Evolutionary conservation across 2,113 vertebrate species (phyloP).

Genomic region (Phrynocephalus versicolor): DNA sequence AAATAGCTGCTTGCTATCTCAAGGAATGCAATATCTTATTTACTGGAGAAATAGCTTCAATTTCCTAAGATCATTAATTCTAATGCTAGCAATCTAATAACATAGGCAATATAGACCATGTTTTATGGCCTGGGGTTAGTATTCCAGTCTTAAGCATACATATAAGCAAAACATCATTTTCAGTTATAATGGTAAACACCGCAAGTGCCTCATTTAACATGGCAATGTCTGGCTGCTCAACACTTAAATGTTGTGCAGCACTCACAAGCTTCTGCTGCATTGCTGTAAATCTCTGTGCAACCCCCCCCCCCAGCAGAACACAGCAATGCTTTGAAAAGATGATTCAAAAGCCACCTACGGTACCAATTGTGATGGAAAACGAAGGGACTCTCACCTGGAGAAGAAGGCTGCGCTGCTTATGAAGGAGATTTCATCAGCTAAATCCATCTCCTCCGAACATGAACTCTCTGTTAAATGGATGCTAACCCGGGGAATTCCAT

Average conservation of each 20-base stretch:
- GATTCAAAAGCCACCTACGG: not conserved
- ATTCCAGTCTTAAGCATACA: not conserved
- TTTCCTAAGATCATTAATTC: not conserved
- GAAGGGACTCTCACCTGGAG: constrained; percentile 66
- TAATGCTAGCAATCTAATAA: not conserved
- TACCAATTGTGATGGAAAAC: constrained; percentile 13
- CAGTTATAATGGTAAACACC: not conserved
- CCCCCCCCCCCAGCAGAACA: not conserved
- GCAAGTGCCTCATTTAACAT: not conserved
- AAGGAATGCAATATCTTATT: not conserved
- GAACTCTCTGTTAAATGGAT: constrained; percentile 13
- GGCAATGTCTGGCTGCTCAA: not conserved
- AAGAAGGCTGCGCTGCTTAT: constrained; percentile 47
- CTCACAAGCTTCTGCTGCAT: constrained; percentile 4
- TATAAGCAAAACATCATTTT: constrained; percentile 6
- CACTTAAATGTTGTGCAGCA: not conserved
- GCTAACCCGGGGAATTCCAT: constrained; percentile 56
- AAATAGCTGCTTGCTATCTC: not conserved
- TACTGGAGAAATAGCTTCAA: not conserved
- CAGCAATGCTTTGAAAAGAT: not conserved
- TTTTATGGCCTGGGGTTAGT: not conserved
- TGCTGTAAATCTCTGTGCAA: not conserved
- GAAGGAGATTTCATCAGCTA: constrained; percentile 61
- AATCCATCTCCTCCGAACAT: constrained; percentile 55
- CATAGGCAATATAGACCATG: not conserved